Percentiles rank a stretch among this genome's conserved stretches.
phyloP scores from a whole-genome alignment of 2,888 invertebrate species.

The Torymus tubicola region DNA sequence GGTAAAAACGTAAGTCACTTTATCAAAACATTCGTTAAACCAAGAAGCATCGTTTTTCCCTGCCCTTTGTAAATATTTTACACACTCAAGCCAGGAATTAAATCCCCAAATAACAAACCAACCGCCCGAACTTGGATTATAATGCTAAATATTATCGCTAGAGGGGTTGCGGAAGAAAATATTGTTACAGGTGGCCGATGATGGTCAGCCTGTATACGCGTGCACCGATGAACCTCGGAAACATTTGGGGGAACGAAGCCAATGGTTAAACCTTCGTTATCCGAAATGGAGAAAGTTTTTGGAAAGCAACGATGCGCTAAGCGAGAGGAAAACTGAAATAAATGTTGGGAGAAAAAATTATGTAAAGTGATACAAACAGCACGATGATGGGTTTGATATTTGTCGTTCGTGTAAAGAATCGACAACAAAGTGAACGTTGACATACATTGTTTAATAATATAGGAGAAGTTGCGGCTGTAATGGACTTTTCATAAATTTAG shows the following conservation, averaged over 20 bases:
- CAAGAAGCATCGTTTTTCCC: neutral
- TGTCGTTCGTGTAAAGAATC: too few species aligned
- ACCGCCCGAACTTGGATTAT: conserved; percentile 1
- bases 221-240: conserved; percentile 16
- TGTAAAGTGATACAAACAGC: too few species aligned
- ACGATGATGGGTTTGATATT: too few species aligned
- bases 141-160: conserved; percentile 45
- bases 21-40: neutral
- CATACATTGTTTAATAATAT: too few species aligned
- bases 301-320: conserved; percentile 29
- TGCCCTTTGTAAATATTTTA: neutral
- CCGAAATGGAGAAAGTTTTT: conserved; percentile 31
- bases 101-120: conserved; percentile 23
- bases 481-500: too few species aligned
- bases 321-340: neutral
- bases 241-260: conserved; percentile 16
- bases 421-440: too few species aligned
- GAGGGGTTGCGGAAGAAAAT: conserved; percentile 30
- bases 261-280: neutral
- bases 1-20: neutral
- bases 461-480: too few species aligned
- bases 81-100: conserved; percentile 3
- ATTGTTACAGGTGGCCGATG: conserved; percentile 46
- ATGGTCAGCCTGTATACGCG: conserved; percentile 4
- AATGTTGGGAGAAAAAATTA: too few species aligned